Evolutionary conservation across 2,797 vertebrate genomes (phyloP).

Genomic region (Argentina silus): DNA sequence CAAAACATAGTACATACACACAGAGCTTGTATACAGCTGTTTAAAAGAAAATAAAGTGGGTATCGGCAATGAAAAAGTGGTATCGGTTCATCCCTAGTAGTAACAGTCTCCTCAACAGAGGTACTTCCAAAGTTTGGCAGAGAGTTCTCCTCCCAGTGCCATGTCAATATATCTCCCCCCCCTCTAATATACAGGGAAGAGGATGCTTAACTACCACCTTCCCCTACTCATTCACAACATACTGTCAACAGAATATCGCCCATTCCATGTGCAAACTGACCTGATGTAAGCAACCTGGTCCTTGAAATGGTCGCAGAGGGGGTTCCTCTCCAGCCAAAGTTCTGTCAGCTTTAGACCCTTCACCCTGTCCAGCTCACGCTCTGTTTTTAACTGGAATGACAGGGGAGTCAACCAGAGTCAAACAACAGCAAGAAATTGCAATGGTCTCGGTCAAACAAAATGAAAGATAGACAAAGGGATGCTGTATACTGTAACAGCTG

Average conservation of each 20-base stretch:
- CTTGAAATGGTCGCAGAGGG: slow-evolving; percentile 83
- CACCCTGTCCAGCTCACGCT: slow-evolving; percentile 87
- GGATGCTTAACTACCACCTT: neutral
- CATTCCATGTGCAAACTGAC: slow-evolving; percentile 69
- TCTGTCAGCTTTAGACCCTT: slow-evolving; percentile 89
- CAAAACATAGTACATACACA: no score
- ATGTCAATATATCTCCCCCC: neutral
- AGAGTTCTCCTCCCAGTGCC: no score
- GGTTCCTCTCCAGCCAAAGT: slow-evolving; percentile 88
- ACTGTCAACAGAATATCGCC: neutral
- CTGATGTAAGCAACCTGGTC: slow-evolving; percentile 90
- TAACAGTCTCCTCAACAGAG: no score
- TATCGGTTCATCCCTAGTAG: no score
- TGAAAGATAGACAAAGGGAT: no score
- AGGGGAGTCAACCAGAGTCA: neutral
- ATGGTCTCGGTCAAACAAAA: no score
- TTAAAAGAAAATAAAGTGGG: no score
- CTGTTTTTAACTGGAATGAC: slow-evolving; percentile 82
- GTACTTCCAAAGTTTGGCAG: no score
- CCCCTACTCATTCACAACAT: neutral
- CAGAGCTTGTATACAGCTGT: no score
- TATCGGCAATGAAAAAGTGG: no score
- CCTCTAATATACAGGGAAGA: neutral
- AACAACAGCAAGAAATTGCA: neutral
- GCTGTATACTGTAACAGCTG: no score